phyloP scores from a whole-genome alignment of 2,888 invertebrate genomes.

The Panopea generosa region DNA sequence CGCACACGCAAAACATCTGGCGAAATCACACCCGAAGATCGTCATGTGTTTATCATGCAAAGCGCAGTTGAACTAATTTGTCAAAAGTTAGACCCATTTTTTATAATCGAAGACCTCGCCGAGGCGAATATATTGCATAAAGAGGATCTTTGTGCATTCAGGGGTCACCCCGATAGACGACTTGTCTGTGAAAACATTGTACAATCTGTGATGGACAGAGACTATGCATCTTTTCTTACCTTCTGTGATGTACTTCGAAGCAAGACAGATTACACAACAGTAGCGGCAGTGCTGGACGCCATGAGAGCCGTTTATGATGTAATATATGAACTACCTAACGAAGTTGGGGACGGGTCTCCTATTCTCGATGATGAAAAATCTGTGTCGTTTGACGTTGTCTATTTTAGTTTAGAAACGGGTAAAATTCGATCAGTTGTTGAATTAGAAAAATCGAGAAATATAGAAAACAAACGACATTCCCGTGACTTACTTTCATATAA shows the following conservation, averaged over 20 bases:
- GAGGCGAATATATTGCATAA: slow-evolving; percentile 66
- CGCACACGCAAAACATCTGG: slow-evolving; percentile 69
- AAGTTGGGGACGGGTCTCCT: slow-evolving; percentile 60
- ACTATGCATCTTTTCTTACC: slow-evolving; percentile 68
- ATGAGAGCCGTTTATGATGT: slow-evolving; percentile 78
- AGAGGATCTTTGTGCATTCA: slow-evolving; percentile 71
- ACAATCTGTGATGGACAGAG: slow-evolving; percentile 68
- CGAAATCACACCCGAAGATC: slow-evolving; percentile 66
- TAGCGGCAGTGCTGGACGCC: slow-evolving; percentile 76
- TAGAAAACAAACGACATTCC: slow-evolving; percentile 63
- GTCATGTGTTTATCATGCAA: slow-evolving; percentile 76
- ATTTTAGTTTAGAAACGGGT: slow-evolving; percentile 76
- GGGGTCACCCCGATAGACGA: slow-evolving; percentile 74
- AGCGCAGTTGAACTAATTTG: slow-evolving; percentile 76
- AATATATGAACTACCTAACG: slow-evolving; percentile 71
- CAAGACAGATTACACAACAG: slow-evolving; percentile 69
- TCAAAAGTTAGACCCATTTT: slow-evolving; percentile 76
- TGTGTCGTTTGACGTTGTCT: slow-evolving; percentile 80
- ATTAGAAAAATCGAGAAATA: slow-evolving; percentile 73
- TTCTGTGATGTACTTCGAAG: slow-evolving; percentile 78
- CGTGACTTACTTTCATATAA: slow-evolving; percentile 67
- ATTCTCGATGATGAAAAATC: slow-evolving; percentile 78
- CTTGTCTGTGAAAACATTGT: slow-evolving; percentile 77
- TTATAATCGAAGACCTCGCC: slow-evolving; percentile 71
- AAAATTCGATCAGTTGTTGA: slow-evolving; percentile 78